Conservation (phyloP, 2,113 vertebrate genomes). For the Podocnemis expansa region DNA sequence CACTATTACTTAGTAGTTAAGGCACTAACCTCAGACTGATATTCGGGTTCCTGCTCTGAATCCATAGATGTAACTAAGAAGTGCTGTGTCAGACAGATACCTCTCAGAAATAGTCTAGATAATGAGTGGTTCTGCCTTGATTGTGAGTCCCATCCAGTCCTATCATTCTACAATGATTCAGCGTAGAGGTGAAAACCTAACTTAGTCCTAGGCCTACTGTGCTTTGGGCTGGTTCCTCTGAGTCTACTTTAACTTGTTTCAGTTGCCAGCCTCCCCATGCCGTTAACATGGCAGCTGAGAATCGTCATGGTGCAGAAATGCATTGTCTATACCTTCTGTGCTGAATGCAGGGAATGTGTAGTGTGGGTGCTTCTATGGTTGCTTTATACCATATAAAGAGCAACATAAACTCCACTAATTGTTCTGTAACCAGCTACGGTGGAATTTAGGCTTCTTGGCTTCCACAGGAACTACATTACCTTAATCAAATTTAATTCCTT, state of each 20-base stretch:
- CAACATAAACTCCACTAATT: neutral
- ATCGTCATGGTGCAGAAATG: neutral
- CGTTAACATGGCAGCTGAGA: neutral
- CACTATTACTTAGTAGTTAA: neutral
- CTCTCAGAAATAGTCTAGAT: no score
- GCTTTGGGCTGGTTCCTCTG: neutral
- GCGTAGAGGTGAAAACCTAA: neutral
- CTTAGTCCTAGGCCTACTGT: neutral
- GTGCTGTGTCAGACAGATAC: no score
- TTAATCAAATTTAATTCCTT: neutral
- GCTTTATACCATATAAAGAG: neutral
- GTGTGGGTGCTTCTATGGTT: neutral
- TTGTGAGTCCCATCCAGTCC: no score
- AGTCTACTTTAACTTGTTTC: neutral
- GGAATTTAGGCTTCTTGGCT: neutral
- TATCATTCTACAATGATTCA: no score
- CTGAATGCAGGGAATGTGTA: neutral
- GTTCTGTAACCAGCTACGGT: neutral
- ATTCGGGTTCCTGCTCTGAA: neutral
- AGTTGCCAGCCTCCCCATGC: neutral
- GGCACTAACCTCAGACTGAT: neutral
- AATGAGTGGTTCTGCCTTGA: no score
- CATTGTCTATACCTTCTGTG: neutral
- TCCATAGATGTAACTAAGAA: neutral
- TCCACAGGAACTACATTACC: neutral